Base-by-base conservation (phyloP, 2,888 invertebrate species). In the Holacanthella duospinosa region DNA sequence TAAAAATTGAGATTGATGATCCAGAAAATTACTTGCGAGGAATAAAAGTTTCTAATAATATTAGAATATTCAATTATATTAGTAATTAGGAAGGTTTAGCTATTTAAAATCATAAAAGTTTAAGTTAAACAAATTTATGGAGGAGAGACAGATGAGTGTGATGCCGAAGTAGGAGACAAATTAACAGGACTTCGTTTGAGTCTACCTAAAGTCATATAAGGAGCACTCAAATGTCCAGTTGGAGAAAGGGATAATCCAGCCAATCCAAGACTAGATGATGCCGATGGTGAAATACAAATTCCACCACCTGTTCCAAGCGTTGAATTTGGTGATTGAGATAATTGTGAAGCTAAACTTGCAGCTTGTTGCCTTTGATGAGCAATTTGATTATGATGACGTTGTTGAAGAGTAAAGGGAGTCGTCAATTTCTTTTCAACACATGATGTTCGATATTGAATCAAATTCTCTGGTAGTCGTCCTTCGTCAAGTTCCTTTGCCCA, bases 401-500 rank as follows among this genome's bases (percentile, higher is more conserved):
- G 61, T 27, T 65, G 65, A 25, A 66, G 55, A 53, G 86, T 86
- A 74, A 86, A 78, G 74, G 89, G 88, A 73, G 89, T 87, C 62
- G 91, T 80, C 74, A 89, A 80, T 57, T 82, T 82, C 74, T 88
- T 66, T 26, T 69, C 68, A 16, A 62, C 57, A 59, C 60, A 64
- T 1, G 64, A 63, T 1, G 59, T 60, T 26, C 71, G 64, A 63
- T 71, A 71, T 24, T 66, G 65, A 19, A 72, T 48, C 71, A 90
- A 81, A 55, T 87, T 88, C 70, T 90, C 89, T 2, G 92, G 89
- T 72, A 88, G 81, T 66, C 82, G 82, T 53, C 90, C 91, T 74
- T 88, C 87, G 74, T 89, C 90, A 70, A 93, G 77, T 73, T 90
- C 90, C 74, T 82, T 81, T 71, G 85, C 86, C 88, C 89, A 90